Evolutionary conservation across 2,888 invertebrate genomes (phyloP).

Genomic region (Polyploca ridens): DNA sequence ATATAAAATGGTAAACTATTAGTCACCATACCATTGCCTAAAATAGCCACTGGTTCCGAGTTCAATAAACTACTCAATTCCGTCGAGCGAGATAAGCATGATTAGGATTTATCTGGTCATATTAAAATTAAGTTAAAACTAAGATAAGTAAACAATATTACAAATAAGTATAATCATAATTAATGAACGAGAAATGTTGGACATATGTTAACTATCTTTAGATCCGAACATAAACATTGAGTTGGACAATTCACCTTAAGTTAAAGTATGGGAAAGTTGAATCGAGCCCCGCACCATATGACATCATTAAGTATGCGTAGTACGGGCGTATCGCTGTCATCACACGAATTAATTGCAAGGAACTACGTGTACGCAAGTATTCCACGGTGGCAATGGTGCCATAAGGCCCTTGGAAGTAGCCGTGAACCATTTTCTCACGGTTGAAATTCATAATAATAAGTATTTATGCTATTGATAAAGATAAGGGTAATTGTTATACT

Average conservation of each 20-base stretch:
- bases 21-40: too few species aligned
- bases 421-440: constrained; percentile 68
- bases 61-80: constrained; percentile 35
- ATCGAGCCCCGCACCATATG: constrained; percentile 59
- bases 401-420: constrained; percentile 67
- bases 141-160: background rate
- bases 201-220: constrained; percentile 14
- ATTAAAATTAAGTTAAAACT: background rate
- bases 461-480: background rate
- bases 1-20: too few species aligned
- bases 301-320: constrained; percentile 73
- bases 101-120: constrained; percentile 23
- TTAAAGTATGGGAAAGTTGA: constrained; percentile 66
- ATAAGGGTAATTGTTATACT: background rate
- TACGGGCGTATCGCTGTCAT: constrained; percentile 73
- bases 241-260: constrained; percentile 32
- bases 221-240: constrained; percentile 20
- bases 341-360: constrained; percentile 80
- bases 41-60: constrained; percentile 26
- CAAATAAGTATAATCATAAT: background rate
- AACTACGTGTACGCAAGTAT: constrained; percentile 57
- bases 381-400: constrained; percentile 39
- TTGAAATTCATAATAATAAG: background rate
- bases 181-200: background rate
- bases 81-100: constrained; percentile 25